Evolutionary conservation across 92 coral and sea anemone species (phyloP), one percentile per base, ranked within the genome.

Genomic region (Phymanthus crucifer): DNA sequence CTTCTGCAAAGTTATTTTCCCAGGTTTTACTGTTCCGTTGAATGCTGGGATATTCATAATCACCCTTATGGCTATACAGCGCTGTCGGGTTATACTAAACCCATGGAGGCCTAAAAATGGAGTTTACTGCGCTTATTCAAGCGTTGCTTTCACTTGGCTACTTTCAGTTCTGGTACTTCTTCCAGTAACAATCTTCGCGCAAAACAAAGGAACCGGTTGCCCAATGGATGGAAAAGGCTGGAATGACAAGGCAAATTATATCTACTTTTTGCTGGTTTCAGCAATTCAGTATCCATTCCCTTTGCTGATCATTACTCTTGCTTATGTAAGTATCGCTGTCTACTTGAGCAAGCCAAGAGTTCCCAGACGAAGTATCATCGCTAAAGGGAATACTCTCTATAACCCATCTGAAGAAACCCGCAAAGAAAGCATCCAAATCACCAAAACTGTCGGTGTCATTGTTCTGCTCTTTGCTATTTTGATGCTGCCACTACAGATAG

Each of bases 401-500:
- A 66, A 24, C 18, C 72, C 74, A 10, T 40, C 75, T 17, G 81
- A 67, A n/a, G 88, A 87, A 34, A 72, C 80, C 6, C 83, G 90
- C 21, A 80, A 81, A 56, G 95, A 91, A 61, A 89, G 90, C 82
- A 75, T 81, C 4, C 82, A 86, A 54, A 83, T 89, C 24, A 84
- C 83, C 11, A 89, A 91, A 79, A 83, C 85, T 6, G 78, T 91
- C 46, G 82, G 88, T 11, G 80, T 81, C 29, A 86, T 91, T 57
- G 90, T 91, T 5, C 65, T 89, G 32, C 74, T 83, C 4, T 91
- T 89, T 47, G 88, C 84, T 12, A 77, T 89, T 32, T 81, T 84
- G 70, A 81, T 91, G 90, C 78, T 91, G 17, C 95, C 95, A 3
- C 72, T 75, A 34, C 95, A 91, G 31, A 56, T 89, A 26, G 93